These are phyloP conservation scores for Tringa solitaria DNA, from an alignment of 2,113 vertebrate species.

Conservation along the genomic window DNA sequence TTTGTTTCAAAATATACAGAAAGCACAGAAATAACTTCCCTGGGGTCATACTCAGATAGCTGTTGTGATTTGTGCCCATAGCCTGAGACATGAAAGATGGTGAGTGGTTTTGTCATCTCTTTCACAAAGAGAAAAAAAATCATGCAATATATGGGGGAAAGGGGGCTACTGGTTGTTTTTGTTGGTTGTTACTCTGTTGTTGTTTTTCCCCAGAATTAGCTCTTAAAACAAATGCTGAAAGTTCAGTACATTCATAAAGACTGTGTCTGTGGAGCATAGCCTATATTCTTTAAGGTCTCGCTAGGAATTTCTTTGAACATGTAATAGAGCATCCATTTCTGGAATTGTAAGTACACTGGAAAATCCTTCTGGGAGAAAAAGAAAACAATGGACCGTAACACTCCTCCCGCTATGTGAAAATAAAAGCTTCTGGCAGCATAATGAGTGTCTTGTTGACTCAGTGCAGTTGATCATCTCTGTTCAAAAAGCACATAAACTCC, in stretches of 20 bases:
- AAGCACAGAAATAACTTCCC: not conserved
- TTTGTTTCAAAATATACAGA: not conserved
- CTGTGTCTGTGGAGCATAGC: not conserved
- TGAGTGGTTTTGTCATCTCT: not conserved
- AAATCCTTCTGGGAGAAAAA: slow-evolving; percentile 22
- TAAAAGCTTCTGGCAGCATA: slow-evolving; percentile 36
- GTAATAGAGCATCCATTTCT: not conserved
- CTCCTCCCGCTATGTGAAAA: not conserved
- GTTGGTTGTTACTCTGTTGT: not conserved
- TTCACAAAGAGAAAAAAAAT: not conserved
- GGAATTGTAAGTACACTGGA: not conserved
- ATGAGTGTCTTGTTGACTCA: slow-evolving; percentile 27
- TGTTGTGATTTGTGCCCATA: not conserved
- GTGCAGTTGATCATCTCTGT: slow-evolving; percentile 10
- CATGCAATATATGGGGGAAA: not conserved
- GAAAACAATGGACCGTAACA: not conserved
- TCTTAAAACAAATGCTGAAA: not conserved
- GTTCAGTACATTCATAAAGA: not conserved
- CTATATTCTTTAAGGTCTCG: not conserved
- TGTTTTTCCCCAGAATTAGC: not conserved
- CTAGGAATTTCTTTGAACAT: not conserved
- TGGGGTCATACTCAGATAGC: not conserved
- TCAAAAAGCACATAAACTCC: not conserved
- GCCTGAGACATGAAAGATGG: not conserved
- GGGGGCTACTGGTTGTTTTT: not conserved